Conservation (phyloP, 2,888 invertebrate genomes). For the Eumacrocentrus americanus region DNA sequence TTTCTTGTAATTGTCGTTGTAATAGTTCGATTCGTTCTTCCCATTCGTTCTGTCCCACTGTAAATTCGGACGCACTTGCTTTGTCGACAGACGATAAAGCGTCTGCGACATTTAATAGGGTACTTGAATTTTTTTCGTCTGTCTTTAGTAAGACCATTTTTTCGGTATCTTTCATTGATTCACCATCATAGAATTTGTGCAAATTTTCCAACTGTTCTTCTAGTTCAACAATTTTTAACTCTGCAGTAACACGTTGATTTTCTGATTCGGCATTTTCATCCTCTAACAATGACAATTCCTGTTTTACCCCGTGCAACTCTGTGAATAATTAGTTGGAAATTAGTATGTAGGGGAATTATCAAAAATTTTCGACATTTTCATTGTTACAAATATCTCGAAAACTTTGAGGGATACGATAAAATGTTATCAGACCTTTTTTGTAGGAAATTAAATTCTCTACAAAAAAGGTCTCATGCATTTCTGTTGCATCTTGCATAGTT, state of each 20-base stretch:
- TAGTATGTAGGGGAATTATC: too few species aligned
- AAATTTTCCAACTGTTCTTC: constrained; percentile 75
- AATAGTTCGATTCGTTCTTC: constrained; percentile 51
- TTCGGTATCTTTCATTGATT: constrained; percentile 69
- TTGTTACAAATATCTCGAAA: too few species aligned
- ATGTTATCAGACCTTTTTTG: too few species aligned
- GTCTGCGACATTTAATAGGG: too few species aligned
- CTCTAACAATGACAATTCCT: constrained; percentile 69
- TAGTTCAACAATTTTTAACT: constrained; percentile 78
- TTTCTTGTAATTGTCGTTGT: constrained; percentile 46
- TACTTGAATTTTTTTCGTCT: too few species aligned
- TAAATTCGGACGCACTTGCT: too few species aligned
- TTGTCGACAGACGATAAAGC: too few species aligned
- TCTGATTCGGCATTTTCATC: constrained; percentile 69
- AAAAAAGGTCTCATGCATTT: too few species aligned
- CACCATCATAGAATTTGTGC: constrained; percentile 48
- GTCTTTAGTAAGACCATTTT: too few species aligned
- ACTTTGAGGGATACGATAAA: too few species aligned
- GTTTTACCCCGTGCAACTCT: constrained; percentile 64
- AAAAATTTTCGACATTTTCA: too few species aligned
- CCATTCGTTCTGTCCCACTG: constrained; percentile 42
- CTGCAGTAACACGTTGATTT: constrained; percentile 75
- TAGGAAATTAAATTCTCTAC: not conserved
- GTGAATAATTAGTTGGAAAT: not conserved
- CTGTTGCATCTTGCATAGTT: too few species aligned